A percentile compares a stretch with the other conserved stretches of the same genome.
phyloP scores from a whole-genome alignment of 2,888 invertebrate genomes.

The Hoplodrina ambigua region DNA sequence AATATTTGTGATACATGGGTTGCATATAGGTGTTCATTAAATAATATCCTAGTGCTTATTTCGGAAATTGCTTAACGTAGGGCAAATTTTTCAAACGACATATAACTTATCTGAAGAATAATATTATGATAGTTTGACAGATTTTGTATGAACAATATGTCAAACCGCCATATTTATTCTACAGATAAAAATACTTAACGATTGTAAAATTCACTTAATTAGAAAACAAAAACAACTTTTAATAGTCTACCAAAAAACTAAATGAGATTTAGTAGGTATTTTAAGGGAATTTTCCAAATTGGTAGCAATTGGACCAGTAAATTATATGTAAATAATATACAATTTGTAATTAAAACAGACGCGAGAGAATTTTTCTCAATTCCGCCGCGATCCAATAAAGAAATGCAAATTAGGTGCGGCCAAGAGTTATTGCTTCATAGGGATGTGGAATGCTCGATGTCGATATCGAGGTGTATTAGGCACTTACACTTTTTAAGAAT shows the following conservation, averaged over 20 bases:
- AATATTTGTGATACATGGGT: too few species aligned
- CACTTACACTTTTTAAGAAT: not conserved
- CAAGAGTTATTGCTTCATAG: slow-evolving; percentile 83
- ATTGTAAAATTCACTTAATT: too few species aligned
- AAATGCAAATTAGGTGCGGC: slow-evolving; percentile 88
- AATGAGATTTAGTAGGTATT: not conserved
- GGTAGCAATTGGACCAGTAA: slow-evolving; percentile 51
- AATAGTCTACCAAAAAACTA: not conserved
- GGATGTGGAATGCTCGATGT: slow-evolving; percentile 51
- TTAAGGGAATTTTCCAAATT: slow-evolving; percentile 40
- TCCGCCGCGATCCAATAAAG: slow-evolving; percentile 87
- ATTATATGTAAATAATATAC: slow-evolving; percentile 71
- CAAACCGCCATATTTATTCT: too few species aligned
- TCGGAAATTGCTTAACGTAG: too few species aligned
- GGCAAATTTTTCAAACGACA: too few species aligned
- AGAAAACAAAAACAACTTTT: too few species aligned
- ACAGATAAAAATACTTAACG: too few species aligned
- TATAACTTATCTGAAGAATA: too few species aligned
- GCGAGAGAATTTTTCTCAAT: slow-evolving; percentile 85
- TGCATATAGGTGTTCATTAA: too few species aligned
- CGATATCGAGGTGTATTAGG: slow-evolving; percentile 17
- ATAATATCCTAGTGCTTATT: too few species aligned
- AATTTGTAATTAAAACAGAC: slow-evolving; percentile 81
- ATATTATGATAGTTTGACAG: too few species aligned
- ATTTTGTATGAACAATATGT: too few species aligned